phyloP scores from a whole-genome alignment of 2,113 vertebrate species.

The Diglossa brunneiventris region DNA sequence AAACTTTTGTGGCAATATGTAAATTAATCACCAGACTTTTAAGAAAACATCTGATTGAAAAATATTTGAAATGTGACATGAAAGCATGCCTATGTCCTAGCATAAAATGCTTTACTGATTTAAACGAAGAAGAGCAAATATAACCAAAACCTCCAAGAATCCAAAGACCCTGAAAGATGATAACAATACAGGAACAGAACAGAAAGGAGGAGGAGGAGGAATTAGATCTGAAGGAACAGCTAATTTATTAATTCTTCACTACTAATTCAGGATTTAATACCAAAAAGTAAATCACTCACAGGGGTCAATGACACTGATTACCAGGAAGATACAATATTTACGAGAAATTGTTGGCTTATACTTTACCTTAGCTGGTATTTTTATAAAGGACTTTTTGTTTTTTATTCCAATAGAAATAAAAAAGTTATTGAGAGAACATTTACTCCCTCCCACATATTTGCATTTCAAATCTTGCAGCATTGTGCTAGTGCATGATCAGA shows the following conservation, averaged over 20 bases:
- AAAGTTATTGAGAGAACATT: not conserved
- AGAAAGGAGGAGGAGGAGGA: not conserved
- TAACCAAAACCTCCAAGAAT: not conserved
- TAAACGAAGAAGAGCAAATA: not conserved
- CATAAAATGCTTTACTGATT: not conserved
- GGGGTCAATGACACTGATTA: not conserved
- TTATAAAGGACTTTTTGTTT: not conserved
- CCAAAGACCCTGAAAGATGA: not conserved
- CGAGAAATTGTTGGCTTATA: not conserved
- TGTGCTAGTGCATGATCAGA: constrained; percentile 16
- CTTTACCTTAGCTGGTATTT: not conserved
- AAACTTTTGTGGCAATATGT: not conserved
- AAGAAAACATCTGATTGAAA: not conserved
- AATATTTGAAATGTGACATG: not conserved
- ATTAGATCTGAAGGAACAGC: not conserved
- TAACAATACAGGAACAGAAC: not conserved
- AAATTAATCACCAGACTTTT: not conserved
- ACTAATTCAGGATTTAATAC: not conserved
- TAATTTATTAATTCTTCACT: not conserved
- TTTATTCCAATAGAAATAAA: not conserved
- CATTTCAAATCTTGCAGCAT: constrained; percentile 24
- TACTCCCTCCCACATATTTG: not conserved
- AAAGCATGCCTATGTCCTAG: not conserved
- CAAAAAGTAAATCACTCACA: not conserved
- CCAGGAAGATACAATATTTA: not conserved